Percentiles rank a stretch among this genome's conserved stretches.
Conservation (phyloP, 2,113 vertebrate species). For the Psilopogon haemacephalus region DNA sequence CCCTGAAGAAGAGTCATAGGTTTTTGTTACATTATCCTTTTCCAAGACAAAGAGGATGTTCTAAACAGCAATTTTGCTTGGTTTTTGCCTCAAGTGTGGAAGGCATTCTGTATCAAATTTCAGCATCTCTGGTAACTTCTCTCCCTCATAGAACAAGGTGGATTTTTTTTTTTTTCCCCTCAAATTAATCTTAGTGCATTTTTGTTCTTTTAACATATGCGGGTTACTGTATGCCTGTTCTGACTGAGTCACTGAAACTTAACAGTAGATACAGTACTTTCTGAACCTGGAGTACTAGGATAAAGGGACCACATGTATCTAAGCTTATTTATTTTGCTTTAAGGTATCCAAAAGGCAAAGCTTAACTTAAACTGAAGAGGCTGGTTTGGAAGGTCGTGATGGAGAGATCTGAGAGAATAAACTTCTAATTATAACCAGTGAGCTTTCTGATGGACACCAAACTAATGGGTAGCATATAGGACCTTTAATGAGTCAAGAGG, state of each 20-base stretch:
- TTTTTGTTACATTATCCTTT: background rate
- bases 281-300: background rate
- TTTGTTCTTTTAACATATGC: background rate
- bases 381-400: background rate
- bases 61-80: background rate
- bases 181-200: background rate
- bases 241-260: background rate
- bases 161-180: background rate
- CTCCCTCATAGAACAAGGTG: background rate
- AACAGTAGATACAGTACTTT: background rate
- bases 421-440: background rate
- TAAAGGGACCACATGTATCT: background rate
- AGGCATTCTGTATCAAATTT: background rate
- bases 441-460: background rate
- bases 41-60: background rate
- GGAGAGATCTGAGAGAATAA: background rate
- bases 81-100: background rate
- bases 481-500: background rate
- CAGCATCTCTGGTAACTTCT: background rate
- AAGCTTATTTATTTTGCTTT: background rate
- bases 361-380: background rate
- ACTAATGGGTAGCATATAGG: background rate
- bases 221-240: background rate
- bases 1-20: background rate
- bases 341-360: background rate